Evolutionary conservation across 2,113 vertebrate genomes (phyloP), one percentile per base, ranked within the genome.

Genomic region (Vidua chalybeata): DNA sequence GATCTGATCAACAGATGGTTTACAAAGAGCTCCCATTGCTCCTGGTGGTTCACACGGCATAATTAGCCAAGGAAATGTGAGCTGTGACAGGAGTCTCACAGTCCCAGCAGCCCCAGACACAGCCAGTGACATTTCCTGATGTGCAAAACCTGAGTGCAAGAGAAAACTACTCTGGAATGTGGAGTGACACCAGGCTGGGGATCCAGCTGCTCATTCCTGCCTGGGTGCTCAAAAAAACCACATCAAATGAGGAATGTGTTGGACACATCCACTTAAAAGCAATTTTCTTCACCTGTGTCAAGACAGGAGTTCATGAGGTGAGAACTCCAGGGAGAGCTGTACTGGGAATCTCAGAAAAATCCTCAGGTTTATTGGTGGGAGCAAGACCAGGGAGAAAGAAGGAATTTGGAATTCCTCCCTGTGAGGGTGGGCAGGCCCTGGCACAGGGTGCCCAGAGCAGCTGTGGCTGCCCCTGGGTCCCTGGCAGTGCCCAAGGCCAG

Each of bases 1-100:
- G 30, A 94, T 49, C 48, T 84, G 84, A 78, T 92, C 78, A 90
- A 73, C 90, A 95, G 75, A 83, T 76, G 82, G 78, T 81, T 92
- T 85, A 78, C 59, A 49, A 49, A 90, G 82, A 85, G 87, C 31
- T 72, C 78, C 80, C 41, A 26, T 15, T 30, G 30, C 11, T 64
- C 66, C 66, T 10, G 1, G 58, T 71, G 81, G 52, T 54, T 67
- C 11, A 49, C 43, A 15, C 9, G 3, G 30, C 2, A 6, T 30
- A 35, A 87, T 84, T 43, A 84, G 49, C 49, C 62, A 31, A 75
- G 84, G 48, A 14, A 2, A 46, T 48, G 45, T 81, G 80, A 72
- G 55, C 21, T 91, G 61, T 61, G 92, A 45, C 56, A 71, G 2
- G 4, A 76, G 14, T 58, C 19, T 54, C 41, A 16, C 51, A 48